These are phyloP conservation scores for Hyposoter dolosus DNA, from an alignment of 2,888 invertebrate genomes.

Conservation along the genomic window DNA sequence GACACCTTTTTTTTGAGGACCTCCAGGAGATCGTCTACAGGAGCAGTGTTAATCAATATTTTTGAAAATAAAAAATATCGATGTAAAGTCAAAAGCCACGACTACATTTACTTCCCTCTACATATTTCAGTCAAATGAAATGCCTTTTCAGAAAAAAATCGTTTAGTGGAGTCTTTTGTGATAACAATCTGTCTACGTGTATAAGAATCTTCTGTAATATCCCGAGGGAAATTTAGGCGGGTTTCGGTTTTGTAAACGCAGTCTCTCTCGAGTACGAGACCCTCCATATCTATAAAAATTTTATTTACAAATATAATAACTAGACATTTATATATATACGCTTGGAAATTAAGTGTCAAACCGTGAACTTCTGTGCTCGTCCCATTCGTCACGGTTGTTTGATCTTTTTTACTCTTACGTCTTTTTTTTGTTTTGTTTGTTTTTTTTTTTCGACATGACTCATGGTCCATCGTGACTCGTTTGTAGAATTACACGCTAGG, in stretches of 20 bases:
- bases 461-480: slow-evolving; percentile 44
- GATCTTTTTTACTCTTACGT: slow-evolving; percentile 23
- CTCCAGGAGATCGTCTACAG: too few relatives aligned
- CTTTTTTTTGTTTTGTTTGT: not conserved
- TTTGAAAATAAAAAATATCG: too few relatives aligned
- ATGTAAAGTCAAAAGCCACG: too few relatives aligned
- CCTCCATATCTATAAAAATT: slow-evolving; percentile 8
- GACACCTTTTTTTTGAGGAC: too few relatives aligned
- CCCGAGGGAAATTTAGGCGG: slow-evolving; percentile 54
- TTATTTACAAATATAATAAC: slow-evolving; percentile 22
- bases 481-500: not conserved
- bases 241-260: slow-evolving; percentile 18
- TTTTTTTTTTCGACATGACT: not conserved
- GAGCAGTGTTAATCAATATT: too few relatives aligned
- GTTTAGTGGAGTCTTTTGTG: too few relatives aligned
- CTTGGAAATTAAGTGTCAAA: slow-evolving; percentile 30
- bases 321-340: slow-evolving; percentile 5
- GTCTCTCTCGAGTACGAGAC: slow-evolving; percentile 19
- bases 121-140: too few relatives aligned
- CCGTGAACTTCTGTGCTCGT: slow-evolving; percentile 22
- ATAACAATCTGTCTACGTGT: not conserved
- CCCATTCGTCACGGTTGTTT: slow-evolving; percentile 3
- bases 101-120: too few relatives aligned
- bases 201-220: slow-evolving; percentile 29
- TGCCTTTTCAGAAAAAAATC: too few relatives aligned